Evolutionary conservation across 2,797 vertebrate genomes (phyloP).

Genomic region (Okamejei kenojei): DNA sequence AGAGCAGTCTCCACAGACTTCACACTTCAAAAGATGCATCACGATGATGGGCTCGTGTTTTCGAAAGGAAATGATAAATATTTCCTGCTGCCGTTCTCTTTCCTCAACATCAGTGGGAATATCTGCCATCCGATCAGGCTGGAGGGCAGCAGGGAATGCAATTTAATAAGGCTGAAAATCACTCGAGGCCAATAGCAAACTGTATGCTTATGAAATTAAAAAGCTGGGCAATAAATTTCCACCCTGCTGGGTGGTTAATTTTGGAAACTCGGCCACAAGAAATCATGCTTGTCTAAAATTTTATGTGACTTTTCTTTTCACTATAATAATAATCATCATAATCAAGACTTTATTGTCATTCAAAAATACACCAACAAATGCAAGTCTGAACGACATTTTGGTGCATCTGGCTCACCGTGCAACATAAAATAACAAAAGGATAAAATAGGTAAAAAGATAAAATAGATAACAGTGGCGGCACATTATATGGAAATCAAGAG

Average conservation of each 20-base stretch:
- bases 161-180: conserved; percentile 49
- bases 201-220: background rate
- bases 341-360: no score
- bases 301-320: background rate
- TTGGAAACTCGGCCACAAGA: background rate
- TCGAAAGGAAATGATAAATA: conserved; percentile 40
- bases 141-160: conserved; percentile 6
- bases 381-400: no score
- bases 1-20: conserved; percentile 22
- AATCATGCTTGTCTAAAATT: background rate
- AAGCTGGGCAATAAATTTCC: background rate
- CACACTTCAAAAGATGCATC: conserved; percentile 26
- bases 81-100: conserved; percentile 32
- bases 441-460: no score
- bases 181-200: conserved; percentile 42
- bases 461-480: no score
- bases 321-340: no score
- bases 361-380: no score
- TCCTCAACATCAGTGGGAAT: conserved; percentile 39
- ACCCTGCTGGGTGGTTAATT: background rate
- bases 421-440: no score
- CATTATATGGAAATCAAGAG: no score
- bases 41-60: conserved; percentile 26
- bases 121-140: conserved; percentile 40
- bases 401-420: no score